Evolutionary conservation across 2,797 vertebrate species (phyloP).

Genomic region (Streptopelia turtur): DNA sequence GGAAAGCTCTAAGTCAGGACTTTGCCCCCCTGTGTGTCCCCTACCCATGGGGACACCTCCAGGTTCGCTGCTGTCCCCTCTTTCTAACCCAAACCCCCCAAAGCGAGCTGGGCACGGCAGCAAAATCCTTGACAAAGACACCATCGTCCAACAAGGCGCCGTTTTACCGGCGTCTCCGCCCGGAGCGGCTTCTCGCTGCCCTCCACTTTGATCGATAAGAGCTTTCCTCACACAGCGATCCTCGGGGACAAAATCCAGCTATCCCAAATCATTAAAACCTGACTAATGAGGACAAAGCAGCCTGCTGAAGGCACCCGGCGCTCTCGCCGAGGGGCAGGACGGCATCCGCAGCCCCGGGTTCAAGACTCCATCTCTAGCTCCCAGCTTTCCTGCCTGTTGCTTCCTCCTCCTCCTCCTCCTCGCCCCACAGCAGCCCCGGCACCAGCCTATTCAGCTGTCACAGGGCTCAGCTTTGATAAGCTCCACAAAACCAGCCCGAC

Average conservation of each 20-base stretch:
- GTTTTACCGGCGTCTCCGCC: neutral
- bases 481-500: constrained; percentile 55
- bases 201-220: constrained; percentile 45
- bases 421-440: neutral
- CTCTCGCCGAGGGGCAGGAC: constrained; percentile 30
- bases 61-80: neutral
- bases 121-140: neutral
- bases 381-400: neutral
- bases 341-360: neutral
- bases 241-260: constrained; percentile 50
- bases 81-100: neutral
- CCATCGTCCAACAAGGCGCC: neutral
- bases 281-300: constrained; percentile 67
- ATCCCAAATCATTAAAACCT: constrained; percentile 66
- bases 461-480: constrained; percentile 67
- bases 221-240: constrained; percentile 33
- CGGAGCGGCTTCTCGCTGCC: neutral
- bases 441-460: constrained; percentile 71
- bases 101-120: rapidly evolving
- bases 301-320: neutral
- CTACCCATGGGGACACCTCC: neutral
- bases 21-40: rapidly evolving
- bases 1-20: neutral
- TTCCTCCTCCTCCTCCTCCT: constrained; percentile 28
- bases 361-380: neutral